Evolutionary conservation across 2,888 invertebrate genomes (phyloP).

Genomic region (Diloba caeruleocephala): DNA sequence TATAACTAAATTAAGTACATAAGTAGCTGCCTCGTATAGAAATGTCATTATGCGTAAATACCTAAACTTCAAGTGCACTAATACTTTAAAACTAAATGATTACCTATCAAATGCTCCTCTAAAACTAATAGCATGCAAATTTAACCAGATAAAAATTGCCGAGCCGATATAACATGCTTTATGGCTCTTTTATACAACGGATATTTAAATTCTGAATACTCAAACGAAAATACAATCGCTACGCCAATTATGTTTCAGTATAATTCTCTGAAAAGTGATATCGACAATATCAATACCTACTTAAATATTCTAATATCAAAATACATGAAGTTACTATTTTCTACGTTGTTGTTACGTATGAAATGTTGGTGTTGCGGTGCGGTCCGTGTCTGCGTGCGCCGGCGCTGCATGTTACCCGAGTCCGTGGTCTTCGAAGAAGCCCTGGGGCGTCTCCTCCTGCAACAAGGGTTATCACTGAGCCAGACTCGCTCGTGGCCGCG

Average conservation of each 20-base stretch:
- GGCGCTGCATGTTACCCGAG: conserved; percentile 91
- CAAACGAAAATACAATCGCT: conserved; percentile 2
- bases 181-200: conserved; percentile 8
- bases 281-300: conserved; percentile 40
- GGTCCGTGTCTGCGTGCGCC: conserved; percentile 19
- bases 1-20: conserved; percentile 50
- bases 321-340: conserved; percentile 33
- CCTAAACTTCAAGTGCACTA: conserved; percentile 36
- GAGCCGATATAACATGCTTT: background rate
- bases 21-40: conserved; percentile 40
- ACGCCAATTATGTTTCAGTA: conserved; percentile 2
- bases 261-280: conserved; percentile 12
- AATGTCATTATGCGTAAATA: conserved; percentile 31
- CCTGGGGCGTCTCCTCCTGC: conserved; percentile 99
- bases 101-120: conserved; percentile 14
- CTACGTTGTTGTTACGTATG: conserved; percentile 48
- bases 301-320: conserved; percentile 50
- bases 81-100: conserved; percentile 29
- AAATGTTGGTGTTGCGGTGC: conserved; percentile 33
- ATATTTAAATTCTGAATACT: conserved; percentile 13
- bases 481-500: conserved; percentile 85
- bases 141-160: conserved; percentile 15
- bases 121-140: conserved; percentile 28
- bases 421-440: conserved; percentile 99
- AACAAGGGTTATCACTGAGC: conserved; percentile 91